A percentile compares a stretch with the other conserved stretches of the same genome.
phyloP scores from a whole-genome alignment of 2,888 invertebrate genomes.

The Drosophila subsilvestris region DNA sequence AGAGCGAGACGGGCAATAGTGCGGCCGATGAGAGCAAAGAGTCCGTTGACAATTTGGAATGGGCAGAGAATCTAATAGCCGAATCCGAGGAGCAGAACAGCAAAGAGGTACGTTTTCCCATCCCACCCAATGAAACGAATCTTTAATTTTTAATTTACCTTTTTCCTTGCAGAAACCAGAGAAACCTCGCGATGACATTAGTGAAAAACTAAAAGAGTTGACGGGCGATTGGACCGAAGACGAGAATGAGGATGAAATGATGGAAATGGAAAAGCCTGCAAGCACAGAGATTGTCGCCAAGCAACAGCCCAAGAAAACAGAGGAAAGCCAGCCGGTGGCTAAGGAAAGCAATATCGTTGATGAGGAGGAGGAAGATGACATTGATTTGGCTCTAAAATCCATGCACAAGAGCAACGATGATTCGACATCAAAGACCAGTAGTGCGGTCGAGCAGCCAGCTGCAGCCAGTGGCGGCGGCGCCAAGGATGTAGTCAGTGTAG shows the following conservation, averaged over 20 bases:
- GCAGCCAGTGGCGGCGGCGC: background rate
- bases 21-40: conserved; percentile 79
- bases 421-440: background rate
- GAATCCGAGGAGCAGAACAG: conserved; percentile 68
- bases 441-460: conserved; percentile 26
- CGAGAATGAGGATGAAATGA: conserved; percentile 80
- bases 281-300: conserved; percentile 47
- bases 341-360: conserved; percentile 2
- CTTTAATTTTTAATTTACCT: background rate
- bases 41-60: conserved; percentile 81
- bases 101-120: conserved; percentile 63
- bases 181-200: conserved; percentile 79
- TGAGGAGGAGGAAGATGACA: conserved; percentile 73
- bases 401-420: conserved; percentile 69
- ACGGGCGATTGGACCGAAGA: conserved; percentile 84
- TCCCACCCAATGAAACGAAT: background rate
- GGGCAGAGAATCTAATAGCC: conserved; percentile 82
- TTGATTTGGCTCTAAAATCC: conserved; percentile 75
- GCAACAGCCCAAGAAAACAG: conserved; percentile 17
- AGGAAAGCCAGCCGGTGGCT: background rate
- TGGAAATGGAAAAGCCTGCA: conserved; percentile 44
- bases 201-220: conserved; percentile 81
- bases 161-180: conserved; percentile 57
- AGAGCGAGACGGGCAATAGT: conserved; percentile 26
- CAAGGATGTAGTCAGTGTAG: conserved; percentile 6